Conservation (phyloP, 1,140 invertebrate species). For the Bombus soroeensis region DNA sequence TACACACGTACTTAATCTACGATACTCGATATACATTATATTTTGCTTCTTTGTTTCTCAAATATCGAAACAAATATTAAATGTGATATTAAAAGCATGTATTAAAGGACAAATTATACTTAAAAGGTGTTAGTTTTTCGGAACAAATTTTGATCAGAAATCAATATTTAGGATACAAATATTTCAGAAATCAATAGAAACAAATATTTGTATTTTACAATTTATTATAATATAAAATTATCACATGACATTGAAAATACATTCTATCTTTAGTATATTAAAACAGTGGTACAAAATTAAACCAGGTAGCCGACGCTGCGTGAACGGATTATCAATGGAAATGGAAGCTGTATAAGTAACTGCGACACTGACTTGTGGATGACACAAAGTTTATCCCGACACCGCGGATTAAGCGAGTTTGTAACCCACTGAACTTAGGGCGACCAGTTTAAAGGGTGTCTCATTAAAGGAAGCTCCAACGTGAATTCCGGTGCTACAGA, state of each 20-base stretch:
- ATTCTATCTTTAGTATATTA: background rate
- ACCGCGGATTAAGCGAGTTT: constrained; percentile 11
- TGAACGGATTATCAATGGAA: background rate
- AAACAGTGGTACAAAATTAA: background rate
- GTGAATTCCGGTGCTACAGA: background rate
- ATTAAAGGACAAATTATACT: no score
- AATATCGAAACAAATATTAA: no score
- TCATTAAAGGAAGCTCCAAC: background rate
- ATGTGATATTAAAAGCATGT: no score
- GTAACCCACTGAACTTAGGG: constrained; percentile 9
- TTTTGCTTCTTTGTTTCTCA: no score
- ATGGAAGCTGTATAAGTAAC: constrained; percentile 8
- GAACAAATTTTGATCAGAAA: no score
- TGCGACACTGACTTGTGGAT: background rate
- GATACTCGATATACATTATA: no score
- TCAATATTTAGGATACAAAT: no score
- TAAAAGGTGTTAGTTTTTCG: no score
- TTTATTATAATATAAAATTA: no score
- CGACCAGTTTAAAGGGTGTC: background rate
- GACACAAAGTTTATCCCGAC: background rate
- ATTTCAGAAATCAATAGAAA: no score
- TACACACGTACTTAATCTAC: no score
- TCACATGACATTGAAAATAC: background rate
- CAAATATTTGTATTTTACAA: no score
- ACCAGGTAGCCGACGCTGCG: background rate